Base-by-base conservation (phyloP, 1,140 invertebrate species). In the Aporrectodea caliginosa region DNA sequence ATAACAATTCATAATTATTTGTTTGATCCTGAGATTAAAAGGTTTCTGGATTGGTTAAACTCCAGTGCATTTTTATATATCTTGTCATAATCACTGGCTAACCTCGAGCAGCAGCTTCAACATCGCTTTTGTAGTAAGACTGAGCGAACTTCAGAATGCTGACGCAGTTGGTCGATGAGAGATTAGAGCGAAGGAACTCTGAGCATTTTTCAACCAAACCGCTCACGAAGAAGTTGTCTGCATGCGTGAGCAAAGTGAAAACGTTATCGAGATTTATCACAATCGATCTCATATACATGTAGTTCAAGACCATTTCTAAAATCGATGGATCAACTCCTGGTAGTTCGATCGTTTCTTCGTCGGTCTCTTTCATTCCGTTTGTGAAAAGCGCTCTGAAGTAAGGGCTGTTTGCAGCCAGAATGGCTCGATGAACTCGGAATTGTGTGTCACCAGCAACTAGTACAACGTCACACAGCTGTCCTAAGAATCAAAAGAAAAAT, bases 301-400 rank as follows among this genome's bases (percentile, higher is more conserved):
- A 78, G 29, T 78, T 72, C 22, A 78, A 58, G 6, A 78, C 68
- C 12, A 78, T 69, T 31, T 69, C 58, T 30, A 78, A 29, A 2
- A 71, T 70, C 16, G 35, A 43, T 12, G 77, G 30, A 30, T 78
- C 77, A 29, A 70, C 29, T 16, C 69, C 58, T 33, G 35, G 1
- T n/a, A 31, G 0, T 58, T 69, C 31, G 1, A 78, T 34, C 1
- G 32, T 30, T n/a, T 72, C 77, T 68, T 78, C 34, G n/a, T 43
- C 32, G 2, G 77, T 43, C n/a, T 78, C 77, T 27, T 78, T 69
- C 77, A 78, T 78, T 31, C 77, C 77, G 31, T 78, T 78, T 16
- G 77, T 78, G 27, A 78, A 78, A 43, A 78, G 31, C 0, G 77
- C 77, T 6, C 34, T 27, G 35, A 78, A 78, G 34, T 78, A 78